These are phyloP conservation scores for Didymodactylos carnosus DNA, from an alignment of 2,888 invertebrate species.

Conservation along the genomic window DNA sequence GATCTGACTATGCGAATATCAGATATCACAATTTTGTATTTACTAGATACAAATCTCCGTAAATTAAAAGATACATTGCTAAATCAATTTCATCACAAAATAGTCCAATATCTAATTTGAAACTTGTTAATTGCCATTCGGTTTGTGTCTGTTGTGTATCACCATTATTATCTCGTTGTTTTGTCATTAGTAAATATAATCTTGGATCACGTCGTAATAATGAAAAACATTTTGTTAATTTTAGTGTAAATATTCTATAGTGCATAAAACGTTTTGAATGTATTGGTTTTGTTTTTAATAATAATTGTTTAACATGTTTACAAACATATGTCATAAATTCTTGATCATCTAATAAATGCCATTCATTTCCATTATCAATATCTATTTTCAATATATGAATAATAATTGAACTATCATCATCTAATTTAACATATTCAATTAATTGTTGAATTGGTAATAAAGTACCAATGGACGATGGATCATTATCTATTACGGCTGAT, in stretches of 20 bases:
- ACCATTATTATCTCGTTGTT: no score
- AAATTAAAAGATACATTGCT: neutral
- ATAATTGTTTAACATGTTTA: neutral
- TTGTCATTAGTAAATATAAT: neutral
- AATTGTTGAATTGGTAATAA: neutral
- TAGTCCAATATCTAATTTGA: neutral
- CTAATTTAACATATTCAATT: neutral
- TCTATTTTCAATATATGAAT: neutral
- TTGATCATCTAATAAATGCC: neutral
- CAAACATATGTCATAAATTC: neutral
- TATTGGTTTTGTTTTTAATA: neutral
- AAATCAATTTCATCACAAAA: constrained; percentile 1
- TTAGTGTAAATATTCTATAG: neutral
- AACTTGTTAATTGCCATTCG: neutral
- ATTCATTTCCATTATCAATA: neutral
- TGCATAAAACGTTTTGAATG: neutral
- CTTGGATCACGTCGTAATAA: neutral
- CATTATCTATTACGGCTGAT: neutral
- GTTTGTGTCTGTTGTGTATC: neutral
- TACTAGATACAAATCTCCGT: neutral
- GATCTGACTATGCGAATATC: no score
- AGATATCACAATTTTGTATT: neutral
- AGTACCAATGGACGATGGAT: no score
- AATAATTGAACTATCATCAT: neutral
- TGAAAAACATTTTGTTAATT: neutral